Evolutionary conservation across 2,797 vertebrate species (phyloP).

Genomic region (Sebastes diaconus): DNA sequence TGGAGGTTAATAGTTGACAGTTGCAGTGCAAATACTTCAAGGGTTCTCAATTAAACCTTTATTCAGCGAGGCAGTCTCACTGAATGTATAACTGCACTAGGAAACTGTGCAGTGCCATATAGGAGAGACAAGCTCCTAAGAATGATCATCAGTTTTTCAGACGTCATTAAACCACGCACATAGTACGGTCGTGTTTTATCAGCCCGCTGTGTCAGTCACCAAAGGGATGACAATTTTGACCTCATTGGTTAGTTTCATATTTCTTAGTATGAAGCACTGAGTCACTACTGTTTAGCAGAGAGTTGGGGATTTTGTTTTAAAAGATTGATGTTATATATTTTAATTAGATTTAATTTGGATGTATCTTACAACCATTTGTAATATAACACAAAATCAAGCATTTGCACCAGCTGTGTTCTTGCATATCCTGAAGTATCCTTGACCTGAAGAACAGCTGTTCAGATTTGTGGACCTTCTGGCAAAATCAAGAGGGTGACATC

Average conservation of each 20-base stretch:
- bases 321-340: background rate
- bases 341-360: background rate
- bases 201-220: background rate
- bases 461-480: background rate
- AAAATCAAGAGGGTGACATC: background rate
- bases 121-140: background rate
- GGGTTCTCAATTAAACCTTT: conserved; percentile 57
- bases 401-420: background rate
- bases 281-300: background rate
- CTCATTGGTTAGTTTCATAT: background rate
- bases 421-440: background rate
- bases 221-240: too few species aligned
- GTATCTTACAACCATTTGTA: background rate
- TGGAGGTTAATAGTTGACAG: conserved; percentile 67
- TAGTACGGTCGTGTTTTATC: background rate
- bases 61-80: conserved; percentile 14
- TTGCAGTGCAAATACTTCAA: conserved; percentile 66
- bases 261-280: background rate
- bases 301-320: background rate
- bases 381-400: background rate
- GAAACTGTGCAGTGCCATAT: background rate
- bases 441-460: background rate
- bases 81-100: conserved; percentile 8
- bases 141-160: background rate
- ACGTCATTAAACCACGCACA: background rate